A percentile compares a stretch with the other conserved stretches of the same genome.
Conservation (phyloP, 2,113 vertebrate species). For the Microtus ochrogaster region DNA sequence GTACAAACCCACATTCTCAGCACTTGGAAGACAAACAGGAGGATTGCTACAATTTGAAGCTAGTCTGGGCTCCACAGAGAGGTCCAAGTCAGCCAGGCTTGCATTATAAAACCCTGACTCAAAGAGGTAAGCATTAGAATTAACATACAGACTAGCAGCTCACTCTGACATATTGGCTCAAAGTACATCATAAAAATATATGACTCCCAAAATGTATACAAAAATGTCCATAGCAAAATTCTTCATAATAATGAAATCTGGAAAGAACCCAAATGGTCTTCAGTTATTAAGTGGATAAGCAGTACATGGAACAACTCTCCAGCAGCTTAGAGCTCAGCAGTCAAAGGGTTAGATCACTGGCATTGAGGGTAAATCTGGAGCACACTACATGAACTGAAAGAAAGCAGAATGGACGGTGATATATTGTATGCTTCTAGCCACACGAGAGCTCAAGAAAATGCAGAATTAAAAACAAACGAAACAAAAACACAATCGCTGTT, state of each 20-base stretch:
- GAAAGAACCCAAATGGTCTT: not conserved
- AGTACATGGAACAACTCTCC: not conserved
- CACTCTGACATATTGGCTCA: not conserved
- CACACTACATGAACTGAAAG: not conserved
- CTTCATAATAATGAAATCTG: not conserved
- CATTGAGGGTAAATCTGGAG: not conserved
- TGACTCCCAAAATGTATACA: not conserved
- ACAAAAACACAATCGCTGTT: not conserved
- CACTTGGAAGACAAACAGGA: not conserved
- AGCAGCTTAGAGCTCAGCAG: not conserved
- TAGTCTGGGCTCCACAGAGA: not conserved
- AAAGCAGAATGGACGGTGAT: not conserved
- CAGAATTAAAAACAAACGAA: not conserved
- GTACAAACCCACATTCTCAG: not conserved
- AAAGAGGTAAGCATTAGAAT: conserved; percentile 25
- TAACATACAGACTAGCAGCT: not conserved
- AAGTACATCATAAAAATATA: not conserved
- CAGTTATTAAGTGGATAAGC: not conserved
- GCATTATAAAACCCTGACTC: not conserved
- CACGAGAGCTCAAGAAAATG: not conserved
- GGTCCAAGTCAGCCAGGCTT: not conserved
- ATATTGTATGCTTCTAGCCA: not conserved
- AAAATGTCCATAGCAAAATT: not conserved
- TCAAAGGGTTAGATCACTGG: not conserved
- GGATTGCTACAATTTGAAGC: not conserved